Evolutionary conservation across 2,888 invertebrate species (phyloP), one percentile per base, ranked within the genome.

Genomic region (Coelogynopora nodosa): DNA sequence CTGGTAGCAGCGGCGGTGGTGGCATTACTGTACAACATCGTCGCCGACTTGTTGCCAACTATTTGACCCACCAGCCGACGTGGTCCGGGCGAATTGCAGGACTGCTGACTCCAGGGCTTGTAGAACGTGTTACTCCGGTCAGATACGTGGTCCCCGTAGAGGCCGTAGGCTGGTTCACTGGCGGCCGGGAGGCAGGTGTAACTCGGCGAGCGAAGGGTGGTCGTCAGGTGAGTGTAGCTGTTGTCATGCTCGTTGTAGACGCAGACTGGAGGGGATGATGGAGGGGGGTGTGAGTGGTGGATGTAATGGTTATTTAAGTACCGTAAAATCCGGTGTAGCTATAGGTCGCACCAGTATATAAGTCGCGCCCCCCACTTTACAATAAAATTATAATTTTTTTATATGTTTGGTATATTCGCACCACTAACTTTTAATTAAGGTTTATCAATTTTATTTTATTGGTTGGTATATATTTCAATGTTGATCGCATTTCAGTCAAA

Each of bases 31-130:
- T 5, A 49, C 5, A 13, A 49, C 49, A 49, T 5, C 5, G 49
- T 49, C 10, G 49, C 5, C 49, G 49, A 74, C 27, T 74, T 74
- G 74, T 74, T 74, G 74, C 74, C 10, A 23, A 5, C 49, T 5
- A 49, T 5, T n/a, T n/a, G n/a, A n/a, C n/a, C n/a, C 18, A 49
- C 18, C 10, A 49, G 5, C 18, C 49, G 49, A 49, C 49, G 49
- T 5, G 49, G 49, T 13, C 49, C 74, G 74, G 74, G 74, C 23
- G 74, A 74, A 26, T 23, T 23, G 27, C 74, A 74, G 74, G 74
- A 74, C 2, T 74, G 74, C 27, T 74, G 74, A 74, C 74, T 74
- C 74, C 74, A 74, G 23, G 74, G 74, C 74, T 74, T 74, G 74
- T 74, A 74, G 74, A 74, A n/a, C 2, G 74, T 2, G 5, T 74